These are phyloP conservation scores for Eleginops maclovinus DNA, from an alignment of 2,113 vertebrate genomes.

Conservation along the genomic window DNA sequence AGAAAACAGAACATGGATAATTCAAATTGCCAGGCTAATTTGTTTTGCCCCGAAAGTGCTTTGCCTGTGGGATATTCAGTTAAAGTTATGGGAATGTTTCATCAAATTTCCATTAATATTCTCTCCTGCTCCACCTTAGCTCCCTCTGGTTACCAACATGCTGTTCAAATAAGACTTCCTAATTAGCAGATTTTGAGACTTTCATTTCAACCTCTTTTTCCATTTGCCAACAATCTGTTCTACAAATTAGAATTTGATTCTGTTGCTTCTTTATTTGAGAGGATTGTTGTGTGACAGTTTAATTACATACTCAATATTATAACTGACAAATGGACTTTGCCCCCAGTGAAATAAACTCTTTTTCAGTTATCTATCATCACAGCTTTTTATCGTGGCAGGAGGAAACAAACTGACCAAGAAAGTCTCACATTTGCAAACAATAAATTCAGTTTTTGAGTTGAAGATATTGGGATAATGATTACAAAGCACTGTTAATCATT, in stretches of 20 bases:
- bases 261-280: conserved; percentile 10
- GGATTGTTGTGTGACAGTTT: conserved; percentile 35
- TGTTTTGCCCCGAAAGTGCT: conserved; percentile 66
- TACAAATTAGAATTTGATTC: conserved; percentile 37
- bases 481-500: conserved; percentile 25
- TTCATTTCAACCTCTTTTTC: conserved; percentile 34
- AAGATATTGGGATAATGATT: conserved; percentile 30
- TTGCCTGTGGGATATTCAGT: conserved; percentile 66
- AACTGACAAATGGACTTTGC: conserved; percentile 30
- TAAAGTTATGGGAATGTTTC: conserved; percentile 61
- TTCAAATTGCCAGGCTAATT: conserved; percentile 68
- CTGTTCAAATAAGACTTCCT: conserved; percentile 49
- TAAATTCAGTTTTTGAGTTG: conserved; percentile 24
- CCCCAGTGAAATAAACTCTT: conserved; percentile 15
- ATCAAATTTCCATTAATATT: conserved; percentile 73
- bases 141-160: conserved; percentile 59
- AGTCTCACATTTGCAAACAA: conserved; percentile 44
- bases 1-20: conserved; percentile 63
- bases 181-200: conserved; percentile 49
- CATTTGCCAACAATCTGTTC: conserved; percentile 38
- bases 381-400: conserved; percentile 22
- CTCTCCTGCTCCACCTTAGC: conserved; percentile 58
- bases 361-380: conserved; percentile 25
- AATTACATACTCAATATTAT: conserved; percentile 39
- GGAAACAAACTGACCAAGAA: conserved; percentile 8